Evolutionary conservation across 2,888 invertebrate species (phyloP), one percentile per base, ranked within the genome.

Genomic region (Gymnosoma rotundatum): DNA sequence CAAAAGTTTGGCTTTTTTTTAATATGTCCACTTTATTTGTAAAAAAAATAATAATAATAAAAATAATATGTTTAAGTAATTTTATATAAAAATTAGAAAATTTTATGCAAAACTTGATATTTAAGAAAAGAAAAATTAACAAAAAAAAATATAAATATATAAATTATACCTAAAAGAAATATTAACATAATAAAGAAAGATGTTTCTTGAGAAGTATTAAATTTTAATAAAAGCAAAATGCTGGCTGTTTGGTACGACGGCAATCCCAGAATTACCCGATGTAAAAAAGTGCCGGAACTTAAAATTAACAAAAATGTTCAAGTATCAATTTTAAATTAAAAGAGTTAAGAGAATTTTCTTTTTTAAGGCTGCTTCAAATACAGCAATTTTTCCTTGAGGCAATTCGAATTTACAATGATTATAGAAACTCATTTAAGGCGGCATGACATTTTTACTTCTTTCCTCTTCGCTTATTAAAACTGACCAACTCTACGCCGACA

Each of bases 1-100:
- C 83, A 78, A 83, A 79, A 75, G 84, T 84, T 84, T 81, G 84
- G 81, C 64, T 81, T 84, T 84, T 78, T 63, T 48, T 70, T 45
- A 8, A 63, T 52, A 67, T 73, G 70, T 74, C 52, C 78, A 84
- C 81, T 84, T 84, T 84, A 83, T 83, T 83, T 79, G 69, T 74
- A 76, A 78, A 78, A 60, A 83, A 63, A 63, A 83, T 61, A 61
- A 36, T 18, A 48, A 56, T 21, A 66, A 72, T 45, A 64, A 64
- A 32, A 32, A 32, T 32, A 32, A 42, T 42, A 73, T 61, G 36
- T 63, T 54, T 58, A 61, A 69, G 67, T 63, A 83, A 69, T 56
- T 73, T 32, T 69, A 66, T 52, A 74, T 60, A 42, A 10, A 42
- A 78, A 48, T 14, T 45, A 45, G 32, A 60, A 63, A 63, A 54